Percentiles rank a stretch among this genome's conserved stretches.
These are phyloP conservation scores for Acanthis flammea DNA, from an alignment of 2,797 vertebrate species.

Conservation along the genomic window DNA sequence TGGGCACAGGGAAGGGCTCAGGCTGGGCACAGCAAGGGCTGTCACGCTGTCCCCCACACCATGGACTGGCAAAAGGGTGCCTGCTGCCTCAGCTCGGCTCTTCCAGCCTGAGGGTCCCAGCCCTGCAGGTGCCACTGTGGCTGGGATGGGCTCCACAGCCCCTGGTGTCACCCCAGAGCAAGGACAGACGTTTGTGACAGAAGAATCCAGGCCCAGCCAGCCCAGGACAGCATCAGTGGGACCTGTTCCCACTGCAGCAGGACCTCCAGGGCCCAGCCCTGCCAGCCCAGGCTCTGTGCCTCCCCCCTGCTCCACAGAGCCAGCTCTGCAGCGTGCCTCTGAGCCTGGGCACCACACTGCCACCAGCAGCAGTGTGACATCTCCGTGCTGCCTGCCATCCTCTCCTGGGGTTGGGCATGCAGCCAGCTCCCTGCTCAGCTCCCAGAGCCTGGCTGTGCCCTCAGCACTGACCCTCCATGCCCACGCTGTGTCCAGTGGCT, in stretches of 20 bases:
- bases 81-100: accelerated
- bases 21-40: accelerated
- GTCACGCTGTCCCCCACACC: accelerated
- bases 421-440: background rate
- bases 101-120: accelerated
- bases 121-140: accelerated
- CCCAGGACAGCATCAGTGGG: accelerated
- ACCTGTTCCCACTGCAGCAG: background rate
- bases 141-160: background rate
- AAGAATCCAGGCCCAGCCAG: background rate
- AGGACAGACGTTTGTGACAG: background rate
- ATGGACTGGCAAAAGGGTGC: too few species aligned
- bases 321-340: accelerated
- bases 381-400: accelerated
- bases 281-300: background rate
- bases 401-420: accelerated
- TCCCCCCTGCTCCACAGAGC: background rate
- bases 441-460: background rate
- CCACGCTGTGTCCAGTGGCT: accelerated
- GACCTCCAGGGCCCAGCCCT: accelerated
- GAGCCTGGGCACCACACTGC: background rate
- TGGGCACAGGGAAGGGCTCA: accelerated
- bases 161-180: background rate
- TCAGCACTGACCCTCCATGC: background rate
- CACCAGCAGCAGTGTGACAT: accelerated